Evolutionary conservation across 2,888 invertebrate species (phyloP), one percentile per base, ranked within the genome.

Genomic region (Aethes cnicana): DNA sequence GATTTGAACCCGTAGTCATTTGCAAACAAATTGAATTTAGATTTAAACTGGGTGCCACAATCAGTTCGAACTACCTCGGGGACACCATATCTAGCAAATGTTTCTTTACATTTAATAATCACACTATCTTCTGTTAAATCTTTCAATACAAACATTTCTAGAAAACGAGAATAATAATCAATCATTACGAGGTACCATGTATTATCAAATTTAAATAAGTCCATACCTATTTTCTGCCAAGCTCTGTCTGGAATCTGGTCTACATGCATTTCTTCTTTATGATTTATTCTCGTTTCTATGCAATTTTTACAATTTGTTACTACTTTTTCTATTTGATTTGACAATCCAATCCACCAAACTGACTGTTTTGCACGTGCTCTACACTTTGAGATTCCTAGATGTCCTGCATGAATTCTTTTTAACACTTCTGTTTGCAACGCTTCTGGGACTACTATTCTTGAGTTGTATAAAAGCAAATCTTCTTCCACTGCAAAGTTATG

Each of bases 261-360:
- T 1, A 42, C n/a, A 1, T 18, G 1, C 30, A 42, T 28, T 28
- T 28, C 17, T 18, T 42, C 42, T 28, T 26, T 42, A 6, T 28
- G 28, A 18, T 42, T 28, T 2, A 7, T n/a, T 9, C 9, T 3
- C 2, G 3, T 2, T 28, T 42, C 18, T 9, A 28, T 28, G 30
- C 30, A 42, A 18, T 42, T 42, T n/a, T 18, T n/a, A 11, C 28
- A 28, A 3, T 1, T 17, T n/a, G 17, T 32, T 11, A 32, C 9
- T 35, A 8, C n/a, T 35, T 8, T 4, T 20, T 41, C 11, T 20
- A 20, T 30, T 47, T 47, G n/a, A 21, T 23, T 25, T 6, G 44
- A 36, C 8, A 23, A 9, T 14, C 53, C 53, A 16, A 53, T 5
- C 53, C 55, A 56, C 55, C 55, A 56, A 35, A 56, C 55, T 21